A percentile compares a stretch with the other conserved stretches of the same genome.
Evolutionary conservation across 2,888 invertebrate genomes (phyloP).

Genomic region (Clepsis dumicolana): DNA sequence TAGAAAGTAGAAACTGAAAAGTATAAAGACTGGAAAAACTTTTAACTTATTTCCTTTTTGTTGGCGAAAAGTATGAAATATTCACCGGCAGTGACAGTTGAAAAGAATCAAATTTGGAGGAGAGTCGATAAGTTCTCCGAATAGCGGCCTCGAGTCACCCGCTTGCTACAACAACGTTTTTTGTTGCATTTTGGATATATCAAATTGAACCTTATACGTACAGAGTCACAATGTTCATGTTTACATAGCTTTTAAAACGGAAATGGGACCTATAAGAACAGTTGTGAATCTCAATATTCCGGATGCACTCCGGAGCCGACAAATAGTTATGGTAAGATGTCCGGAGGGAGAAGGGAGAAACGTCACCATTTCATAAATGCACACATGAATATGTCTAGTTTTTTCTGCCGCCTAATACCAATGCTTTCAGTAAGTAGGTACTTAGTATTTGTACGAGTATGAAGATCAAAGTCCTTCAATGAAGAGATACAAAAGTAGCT

Average conservation of each 20-base stretch:
- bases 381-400: background rate
- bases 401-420: too few relatives aligned
- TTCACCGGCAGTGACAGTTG: conserved; percentile 68
- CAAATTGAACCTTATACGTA: background rate
- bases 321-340: conserved; percentile 50
- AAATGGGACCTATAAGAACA: background rate
- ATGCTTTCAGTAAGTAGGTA: too few relatives aligned
- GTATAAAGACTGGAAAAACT: conserved; percentile 62
- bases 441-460: background rate
- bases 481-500: too few relatives aligned
- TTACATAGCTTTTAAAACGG: background rate
- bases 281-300: conserved; percentile 3
- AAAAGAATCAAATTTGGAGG: conserved; percentile 69
- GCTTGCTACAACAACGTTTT: background rate
- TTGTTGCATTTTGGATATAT: background rate
- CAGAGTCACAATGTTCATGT: background rate
- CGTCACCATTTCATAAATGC: conserved; percentile 32
- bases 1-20: too few relatives aligned
- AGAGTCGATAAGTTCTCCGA: conserved; percentile 40
- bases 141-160: conserved; percentile 9
- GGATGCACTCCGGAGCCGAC: conserved; percentile 47
- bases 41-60: conserved; percentile 63
- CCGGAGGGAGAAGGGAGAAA: conserved; percentile 16
- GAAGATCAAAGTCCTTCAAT: too few relatives aligned
- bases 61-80: conserved; percentile 59